Base-by-base conservation (phyloP, 2,888 invertebrate species). In the Temnothorax rugatulus region DNA sequence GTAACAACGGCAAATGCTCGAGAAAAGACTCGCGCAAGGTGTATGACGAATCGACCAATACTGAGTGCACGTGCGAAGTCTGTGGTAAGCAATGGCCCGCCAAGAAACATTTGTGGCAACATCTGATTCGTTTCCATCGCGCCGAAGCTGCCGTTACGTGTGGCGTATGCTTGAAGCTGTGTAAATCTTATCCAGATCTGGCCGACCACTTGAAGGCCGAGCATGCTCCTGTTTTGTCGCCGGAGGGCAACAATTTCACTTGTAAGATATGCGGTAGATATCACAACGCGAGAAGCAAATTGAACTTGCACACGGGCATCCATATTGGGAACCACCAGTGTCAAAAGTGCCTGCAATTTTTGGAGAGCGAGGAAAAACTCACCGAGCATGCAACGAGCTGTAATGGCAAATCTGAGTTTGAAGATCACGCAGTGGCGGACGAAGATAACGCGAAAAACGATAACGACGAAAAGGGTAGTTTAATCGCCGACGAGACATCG, bases 71-170 rank as follows among this genome's bases (percentile, higher is more conserved):
- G 0, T 95, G 96, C 87, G 96, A 96, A 88, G 95, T 96, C n/a
- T 96, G 96, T 87, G 95, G 95, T 8, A 96, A 96, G 90, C 95
- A 95, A 13, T 96, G 96, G 96, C 96, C 96, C 0, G 96, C 96
- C 0, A 96, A 96, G 87, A 96, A 96, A 87, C 96, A 96, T 88
- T 93, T 96, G 0, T 96, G 96, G 96, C 96, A 96, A 90, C 96
- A 96, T 92, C 94, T 96, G 75, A 95, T 95, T 57, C 95, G 96
- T 9, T 96, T 96, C 89, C 96, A 96, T 91, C 95, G 96, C 73
- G 93, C 95, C 13, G 96, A 95, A 54, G 96, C 96, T 0, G 96
- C 96, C 0, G 96, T 96, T 0, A 96, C 96, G 1, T 96, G 96
- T 85, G 96, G 96, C 0, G 96, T 96, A 57, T 96, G 96, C 86